Percentiles rank a stretch among this genome's conserved stretches.
These are phyloP conservation scores for Arrhamphus sclerolepis DNA, from an alignment of 2,797 vertebrate genomes.

Conservation along the genomic window DNA sequence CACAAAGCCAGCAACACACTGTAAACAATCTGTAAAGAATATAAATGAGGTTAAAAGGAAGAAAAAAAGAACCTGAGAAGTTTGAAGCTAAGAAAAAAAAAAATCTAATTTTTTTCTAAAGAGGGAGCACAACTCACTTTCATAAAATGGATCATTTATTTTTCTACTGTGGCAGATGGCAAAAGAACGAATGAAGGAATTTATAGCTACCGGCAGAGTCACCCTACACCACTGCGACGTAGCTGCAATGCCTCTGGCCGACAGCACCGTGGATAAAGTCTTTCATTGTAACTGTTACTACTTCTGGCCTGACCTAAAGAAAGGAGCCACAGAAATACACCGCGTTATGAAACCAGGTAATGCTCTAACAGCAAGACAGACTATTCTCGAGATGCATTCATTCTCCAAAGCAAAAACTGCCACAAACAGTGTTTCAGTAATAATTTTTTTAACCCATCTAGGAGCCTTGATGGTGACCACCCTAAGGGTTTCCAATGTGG, in stretches of 20 bases:
- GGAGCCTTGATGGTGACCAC: conserved; percentile 77
- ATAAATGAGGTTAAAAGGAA: no score
- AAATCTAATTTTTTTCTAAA: no score
- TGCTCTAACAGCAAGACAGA: not conserved
- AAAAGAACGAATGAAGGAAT: conserved; percentile 56
- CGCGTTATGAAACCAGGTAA: conserved; percentile 82
- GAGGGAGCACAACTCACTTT: no score
- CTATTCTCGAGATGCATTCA: not conserved
- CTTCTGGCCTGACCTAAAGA: conserved; percentile 80
- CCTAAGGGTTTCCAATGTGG: conserved; percentile 46
- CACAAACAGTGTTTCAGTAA: not conserved
- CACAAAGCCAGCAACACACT: no score
- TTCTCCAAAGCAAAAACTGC: not conserved
- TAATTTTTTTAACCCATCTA: conserved; percentile 27
- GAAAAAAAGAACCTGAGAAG: no score
- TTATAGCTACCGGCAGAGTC: conserved; percentile 69
- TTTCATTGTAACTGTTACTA: conserved; percentile 85
- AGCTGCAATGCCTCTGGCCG: conserved; percentile 71
- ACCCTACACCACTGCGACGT: conserved; percentile 70
- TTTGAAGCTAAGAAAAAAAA: no score
- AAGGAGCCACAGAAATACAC: conserved; percentile 67
- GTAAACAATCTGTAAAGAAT: no score
- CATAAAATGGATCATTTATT: not conserved
- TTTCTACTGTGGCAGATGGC: conserved; percentile 56
- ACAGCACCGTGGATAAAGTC: conserved; percentile 76